phyloP scores from a whole-genome alignment of 2,888 invertebrate species.

The Glyphotaelius pellucidus region DNA sequence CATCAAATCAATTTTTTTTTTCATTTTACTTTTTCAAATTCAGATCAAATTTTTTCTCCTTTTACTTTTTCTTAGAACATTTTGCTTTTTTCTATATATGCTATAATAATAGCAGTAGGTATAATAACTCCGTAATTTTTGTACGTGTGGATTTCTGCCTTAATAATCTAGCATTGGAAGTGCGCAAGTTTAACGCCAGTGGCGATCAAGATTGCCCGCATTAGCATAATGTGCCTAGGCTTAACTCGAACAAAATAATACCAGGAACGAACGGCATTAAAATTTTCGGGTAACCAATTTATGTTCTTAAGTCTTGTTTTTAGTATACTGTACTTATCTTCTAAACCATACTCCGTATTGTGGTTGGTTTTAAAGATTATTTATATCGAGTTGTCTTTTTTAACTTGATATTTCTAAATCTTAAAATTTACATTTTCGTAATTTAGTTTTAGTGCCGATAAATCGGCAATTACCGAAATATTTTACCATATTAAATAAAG shows the following conservation, averaged over 20 bases:
- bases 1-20: background rate
- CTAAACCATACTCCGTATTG: background rate
- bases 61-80: background rate
- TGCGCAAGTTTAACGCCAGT: background rate
- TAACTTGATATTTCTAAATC: too few species aligned
- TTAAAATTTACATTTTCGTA: background rate
- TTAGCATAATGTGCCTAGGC: constrained; percentile 8
- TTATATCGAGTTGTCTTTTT: background rate
- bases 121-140: background rate
- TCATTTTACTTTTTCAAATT: background rate
- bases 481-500: too few species aligned
- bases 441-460: background rate
- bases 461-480: too few species aligned
- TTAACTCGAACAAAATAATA: background rate
- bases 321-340: background rate
- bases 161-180: background rate
- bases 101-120: background rate
- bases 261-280: background rate
- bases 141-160: background rate
- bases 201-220: constrained; percentile 14
- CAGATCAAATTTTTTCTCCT: background rate
- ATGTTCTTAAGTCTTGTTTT: background rate
- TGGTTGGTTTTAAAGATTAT: background rate
- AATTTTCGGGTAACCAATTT: background rate
- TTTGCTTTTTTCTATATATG: background rate